These are phyloP conservation scores for Scomber japonicus DNA, from an alignment of 2,113 vertebrate species.

Conservation along the genomic window DNA sequence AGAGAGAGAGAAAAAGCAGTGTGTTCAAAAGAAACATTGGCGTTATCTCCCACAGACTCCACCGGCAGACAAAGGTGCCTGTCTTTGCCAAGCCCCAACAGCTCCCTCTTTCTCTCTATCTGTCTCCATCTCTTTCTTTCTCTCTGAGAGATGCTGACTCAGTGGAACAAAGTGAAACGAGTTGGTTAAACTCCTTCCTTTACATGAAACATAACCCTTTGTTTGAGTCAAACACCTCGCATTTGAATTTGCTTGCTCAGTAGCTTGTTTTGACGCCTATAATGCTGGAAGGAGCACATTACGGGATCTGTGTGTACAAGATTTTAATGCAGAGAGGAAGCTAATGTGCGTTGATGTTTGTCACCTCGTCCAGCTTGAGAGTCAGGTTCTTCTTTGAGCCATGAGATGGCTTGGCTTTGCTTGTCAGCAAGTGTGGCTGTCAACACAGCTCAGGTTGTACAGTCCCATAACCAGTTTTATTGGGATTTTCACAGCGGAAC, in stretches of 20 bases:
- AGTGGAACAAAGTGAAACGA: constrained; percentile 66
- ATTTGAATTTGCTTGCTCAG: neutral
- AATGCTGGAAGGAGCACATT: constrained; percentile 23
- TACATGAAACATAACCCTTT: constrained; percentile 44
- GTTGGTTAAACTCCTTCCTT: constrained; percentile 35
- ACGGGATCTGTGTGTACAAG: neutral
- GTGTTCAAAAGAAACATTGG: constrained; percentile 48
- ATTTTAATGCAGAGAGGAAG: constrained; percentile 7
- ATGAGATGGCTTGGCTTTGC: constrained; percentile 22
- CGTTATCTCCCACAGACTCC: constrained; percentile 57
- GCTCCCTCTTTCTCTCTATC: constrained; percentile 44
- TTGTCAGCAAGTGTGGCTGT: constrained; percentile 57
- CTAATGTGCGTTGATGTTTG: constrained; percentile 39
- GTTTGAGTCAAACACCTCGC: constrained; percentile 23
- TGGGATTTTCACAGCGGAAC: too few species aligned
- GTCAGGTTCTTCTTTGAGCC: constrained; percentile 48
- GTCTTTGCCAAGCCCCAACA: constrained; percentile 52
- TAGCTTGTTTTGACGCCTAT: constrained; percentile 41
- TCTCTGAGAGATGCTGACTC: constrained; percentile 65
- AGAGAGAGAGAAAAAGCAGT: constrained; percentile 17
- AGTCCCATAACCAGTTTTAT: too few species aligned
- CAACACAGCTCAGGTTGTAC: constrained; percentile 25
- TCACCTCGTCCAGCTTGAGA: constrained; percentile 20
- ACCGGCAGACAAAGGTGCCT: constrained; percentile 61
- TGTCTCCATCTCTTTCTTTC: constrained; percentile 29